A percentile compares a stretch with the other conserved stretches of the same genome.
These are phyloP conservation scores for Coracopsis vasa DNA, from an alignment of 2,113 vertebrate genomes.

Conservation along the genomic window DNA sequence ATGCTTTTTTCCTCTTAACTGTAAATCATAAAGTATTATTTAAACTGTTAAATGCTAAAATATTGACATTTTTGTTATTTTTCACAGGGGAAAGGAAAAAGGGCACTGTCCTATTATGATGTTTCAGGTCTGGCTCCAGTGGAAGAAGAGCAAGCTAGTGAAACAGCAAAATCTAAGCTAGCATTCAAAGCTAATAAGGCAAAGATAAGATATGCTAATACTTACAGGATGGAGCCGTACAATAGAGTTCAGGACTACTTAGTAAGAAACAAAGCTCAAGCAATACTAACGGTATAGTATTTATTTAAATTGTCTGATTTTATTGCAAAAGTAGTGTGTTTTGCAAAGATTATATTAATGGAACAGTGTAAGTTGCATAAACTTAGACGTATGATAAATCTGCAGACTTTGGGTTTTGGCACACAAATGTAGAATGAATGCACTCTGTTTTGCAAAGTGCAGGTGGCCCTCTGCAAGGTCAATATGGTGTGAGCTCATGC, in stretches of 20 bases:
- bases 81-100: constrained; percentile 54
- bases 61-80: background rate
- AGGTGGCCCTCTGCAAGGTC: background rate
- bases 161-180: constrained; percentile 29
- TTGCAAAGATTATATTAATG: background rate
- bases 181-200: constrained; percentile 16
- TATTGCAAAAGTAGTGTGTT: background rate
- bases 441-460: accelerated
- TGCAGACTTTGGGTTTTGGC: background rate
- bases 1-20: background rate
- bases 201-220: constrained; percentile 64
- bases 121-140: constrained; percentile 5
- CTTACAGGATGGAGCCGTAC: constrained; percentile 68
- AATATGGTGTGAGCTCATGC: background rate
- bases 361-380: background rate
- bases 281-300: constrained; percentile 63
- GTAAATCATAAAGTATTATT: background rate
- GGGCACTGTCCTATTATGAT: background rate
- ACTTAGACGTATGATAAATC: background rate
- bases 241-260: constrained; percentile 54
- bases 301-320: background rate
- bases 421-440: background rate
- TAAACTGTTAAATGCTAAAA: background rate
- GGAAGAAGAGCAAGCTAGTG: constrained; percentile 29
- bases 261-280: constrained; percentile 64